Conservation (phyloP, 1,140 invertebrate species). For the Diachasma alloeum region DNA sequence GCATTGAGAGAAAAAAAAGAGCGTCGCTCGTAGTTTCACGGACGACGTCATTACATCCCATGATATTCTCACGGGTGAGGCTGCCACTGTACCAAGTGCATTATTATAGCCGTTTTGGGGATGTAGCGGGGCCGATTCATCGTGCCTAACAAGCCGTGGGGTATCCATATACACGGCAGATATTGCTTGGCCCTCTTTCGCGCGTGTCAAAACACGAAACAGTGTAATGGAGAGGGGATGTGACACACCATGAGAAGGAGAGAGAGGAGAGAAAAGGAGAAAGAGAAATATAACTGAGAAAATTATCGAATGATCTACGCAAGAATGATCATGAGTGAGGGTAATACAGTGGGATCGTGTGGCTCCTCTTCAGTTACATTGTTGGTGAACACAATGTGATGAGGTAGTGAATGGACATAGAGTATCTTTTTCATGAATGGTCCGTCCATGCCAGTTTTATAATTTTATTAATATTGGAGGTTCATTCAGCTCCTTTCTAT, state of each 20-base stretch:
- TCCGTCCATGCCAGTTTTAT: conserved; percentile 13
- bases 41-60: conserved; percentile 54
- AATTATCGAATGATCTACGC: conserved; percentile 63
- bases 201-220: conserved; percentile 63
- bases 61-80: conserved; percentile 58
- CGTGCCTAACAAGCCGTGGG: conserved; percentile 55
- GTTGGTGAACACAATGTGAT: conserved; percentile 55
- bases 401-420: conserved; percentile 6
- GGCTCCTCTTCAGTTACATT: conserved; percentile 33
- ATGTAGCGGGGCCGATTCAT: conserved; percentile 47
- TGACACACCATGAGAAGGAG: not conserved
- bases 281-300: conserved; percentile 44
- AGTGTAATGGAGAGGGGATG: conserved; percentile 3
- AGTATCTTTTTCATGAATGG: conserved; percentile 25
- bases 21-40: conserved; percentile 51
- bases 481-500: not conserved
- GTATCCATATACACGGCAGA: conserved; percentile 48
- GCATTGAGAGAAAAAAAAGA: conserved; percentile 6
- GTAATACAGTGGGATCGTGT: conserved; percentile 20
- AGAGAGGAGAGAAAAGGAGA: not conserved
- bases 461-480: conserved; percentile 18
- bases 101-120: conserved; percentile 11
- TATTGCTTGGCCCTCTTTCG: conserved; percentile 40
- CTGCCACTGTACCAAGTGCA: conserved; percentile 31
- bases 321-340: conserved; percentile 50